Percentiles rank a stretch among this genome's conserved stretches.
phyloP scores from a whole-genome alignment of 35 echinoderm and acorn worm genomes.

The Lytechinus variegatus region DNA sequence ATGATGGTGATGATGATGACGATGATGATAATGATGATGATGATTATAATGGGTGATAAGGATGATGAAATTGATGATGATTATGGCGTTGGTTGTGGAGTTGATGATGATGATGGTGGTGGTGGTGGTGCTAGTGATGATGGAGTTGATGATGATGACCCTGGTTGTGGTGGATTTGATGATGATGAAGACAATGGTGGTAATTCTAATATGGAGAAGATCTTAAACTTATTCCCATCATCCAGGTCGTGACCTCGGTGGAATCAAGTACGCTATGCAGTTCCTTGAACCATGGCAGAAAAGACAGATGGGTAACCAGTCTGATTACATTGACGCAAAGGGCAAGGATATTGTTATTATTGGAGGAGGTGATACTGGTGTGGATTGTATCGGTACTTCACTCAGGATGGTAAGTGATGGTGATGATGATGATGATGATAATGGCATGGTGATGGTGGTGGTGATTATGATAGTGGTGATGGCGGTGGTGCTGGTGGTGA shows the following conservation, averaged over 20 bases:
- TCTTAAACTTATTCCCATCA: background rate
- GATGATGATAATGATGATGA: too few species aligned
- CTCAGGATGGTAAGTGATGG: slow-evolving; percentile 85
- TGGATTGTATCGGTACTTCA: slow-evolving; percentile 96
- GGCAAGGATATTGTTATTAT: slow-evolving; percentile 93
- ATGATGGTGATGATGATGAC: background rate
- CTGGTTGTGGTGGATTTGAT: background rate
- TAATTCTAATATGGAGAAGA: background rate
- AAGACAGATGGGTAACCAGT: slow-evolving; percentile 90
- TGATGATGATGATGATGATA: background rate
- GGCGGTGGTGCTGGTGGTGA: too few species aligned
- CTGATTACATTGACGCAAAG: slow-evolving; percentile 82
- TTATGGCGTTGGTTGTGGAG: too few species aligned
- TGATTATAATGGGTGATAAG: too few species aligned
- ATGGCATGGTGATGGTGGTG: background rate
- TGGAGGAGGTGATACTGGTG: slow-evolving; percentile 95
- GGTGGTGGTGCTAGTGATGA: background rate
- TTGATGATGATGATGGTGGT: background rate
- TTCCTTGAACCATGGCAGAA: slow-evolving; percentile 96
- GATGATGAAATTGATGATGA: too few species aligned
- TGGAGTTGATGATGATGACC: background rate
- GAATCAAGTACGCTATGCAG: slow-evolving; percentile 89
- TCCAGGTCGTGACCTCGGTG: slow-evolving; percentile 84
- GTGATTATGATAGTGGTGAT: too few species aligned
- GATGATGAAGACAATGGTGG: background rate